Evolutionary conservation across 1,140 invertebrate genomes (phyloP), one percentile per base, ranked within the genome.

Genomic region (Coelopa frigida): DNA sequence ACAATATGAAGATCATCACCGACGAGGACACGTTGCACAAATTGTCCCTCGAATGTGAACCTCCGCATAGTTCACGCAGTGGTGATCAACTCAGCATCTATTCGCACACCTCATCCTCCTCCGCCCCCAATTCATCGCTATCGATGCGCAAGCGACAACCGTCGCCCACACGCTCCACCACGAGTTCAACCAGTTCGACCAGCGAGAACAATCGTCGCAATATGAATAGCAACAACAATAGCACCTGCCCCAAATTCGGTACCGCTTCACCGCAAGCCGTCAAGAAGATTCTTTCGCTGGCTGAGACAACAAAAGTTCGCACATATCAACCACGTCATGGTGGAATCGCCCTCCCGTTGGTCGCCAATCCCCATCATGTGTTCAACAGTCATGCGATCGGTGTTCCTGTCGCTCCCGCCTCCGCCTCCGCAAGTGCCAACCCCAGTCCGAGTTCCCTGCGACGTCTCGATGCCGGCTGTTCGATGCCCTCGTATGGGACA

Each of bases 201-300:
- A 11, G 92, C 89, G 35, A 78, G 88, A 92, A 86, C 8, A 94
- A 92, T 1, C 86, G 89, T 3, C 91, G 88, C 54, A 88, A 88
- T 58, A 85, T 89, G 21, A 91, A 88, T 58, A 85, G 86, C 45
- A 85, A 86, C 17, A 90, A 87, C 57, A 58, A 57, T 21, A 75
- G 75, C 50, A n/a, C n/a, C n/a, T 74, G 74, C 44, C 82, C 81
- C 57, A 84, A 83, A 66, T 82, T 83, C 73, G 92, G 93, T 52
- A 89, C 93, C 23, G 92, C 92, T 22, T 96, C 93, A 20, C 94
- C 94, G 4, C 92, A 97, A 72, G 90, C 93, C 2, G 90, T 97
- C 4, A 78, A 91, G 50, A 97, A 97, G 65, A 81, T 97, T 61
- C 73, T 97, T 46, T 83, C 92, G 3, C 74, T 98, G 5, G 90